Evolutionary conservation across 2,888 invertebrate genomes (phyloP), one percentile per base, ranked within the genome.

Genomic region (Lydus trimaculatus): DNA sequence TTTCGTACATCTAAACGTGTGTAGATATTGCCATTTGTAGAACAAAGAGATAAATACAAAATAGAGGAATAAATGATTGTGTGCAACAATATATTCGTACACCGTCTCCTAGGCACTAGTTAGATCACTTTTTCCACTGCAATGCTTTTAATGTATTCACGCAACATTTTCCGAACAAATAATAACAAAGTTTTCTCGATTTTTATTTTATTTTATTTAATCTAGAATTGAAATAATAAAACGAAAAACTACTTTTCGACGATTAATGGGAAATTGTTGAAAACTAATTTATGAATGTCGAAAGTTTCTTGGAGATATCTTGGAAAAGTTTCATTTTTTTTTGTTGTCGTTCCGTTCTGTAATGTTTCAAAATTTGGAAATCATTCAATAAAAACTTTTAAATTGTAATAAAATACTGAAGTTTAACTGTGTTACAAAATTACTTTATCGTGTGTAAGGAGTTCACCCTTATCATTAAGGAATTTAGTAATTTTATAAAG

Each of bases 251-350:
- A 56, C 25, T 15, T 56, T 15, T 25, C 13, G 6, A 56, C 25
- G 15, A 56, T 56, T 56, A 56, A 56, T 56, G 25, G 23, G 4
- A 56, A 56, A 25, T 56, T 15, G 25, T 56, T 25, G 25, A 15
- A 56, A 56, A 56, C 56, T 56, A 56, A 56, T 56, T 23, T 25
- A 56, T 56, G 25, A 56, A 56, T 56, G 23, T 56, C 56, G 20
- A 23, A 25, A 56, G 3, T 11, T 56, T 56, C 9, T 8, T 23
- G 0, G 2, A 52, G 6, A 52, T 11, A 23, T 52, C 11, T 20
- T 23, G 25, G 43, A 15, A 25, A 56, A 25, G 25, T 13, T 56
- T 25, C 6, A 6, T 8, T 1, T 13, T 13, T 25, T 25, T 25
- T 56, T 15, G 15, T 52, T 52, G 7, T 17, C 5, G 5, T 43